phyloP scores from a whole-genome alignment of 1,140 invertebrate species.

The Oncopodura yosiiana region DNA sequence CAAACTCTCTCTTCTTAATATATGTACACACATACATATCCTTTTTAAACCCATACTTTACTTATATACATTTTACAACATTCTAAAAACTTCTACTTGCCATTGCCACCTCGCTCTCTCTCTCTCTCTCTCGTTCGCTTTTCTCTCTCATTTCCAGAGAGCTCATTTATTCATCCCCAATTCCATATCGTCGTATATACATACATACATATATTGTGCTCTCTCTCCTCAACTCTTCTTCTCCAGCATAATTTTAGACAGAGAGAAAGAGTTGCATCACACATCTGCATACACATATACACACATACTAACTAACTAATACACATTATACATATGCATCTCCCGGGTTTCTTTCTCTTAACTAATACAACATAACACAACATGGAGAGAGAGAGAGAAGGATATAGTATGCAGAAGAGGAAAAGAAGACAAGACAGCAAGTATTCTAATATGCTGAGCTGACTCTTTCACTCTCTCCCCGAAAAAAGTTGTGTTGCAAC shows the following conservation, averaged over 20 bases:
- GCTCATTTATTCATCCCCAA: no score
- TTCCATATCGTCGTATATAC: no score
- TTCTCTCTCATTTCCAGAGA: background rate
- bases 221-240: background rate
- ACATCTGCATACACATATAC: constrained; percentile 1
- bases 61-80: no score
- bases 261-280: no score
- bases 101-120: background rate
- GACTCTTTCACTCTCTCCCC: no score
- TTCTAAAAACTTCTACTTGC: no score
- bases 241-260: background rate
- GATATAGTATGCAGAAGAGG: background rate
- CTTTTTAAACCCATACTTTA: background rate
- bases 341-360: background rate
- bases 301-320: background rate
- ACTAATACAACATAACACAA: background rate
- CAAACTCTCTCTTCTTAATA: background rate
- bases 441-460: no score
- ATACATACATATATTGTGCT: no score
- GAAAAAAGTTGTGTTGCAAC: no score
- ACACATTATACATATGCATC: background rate
- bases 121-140: background rate
- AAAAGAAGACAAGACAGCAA: constrained; percentile 1
- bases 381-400: background rate
- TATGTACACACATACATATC: constrained; percentile 16